Evolutionary conservation across 2,888 invertebrate species (phyloP), one percentile per base, ranked within the genome.

Genomic region (Syrista parreyssii): DNA sequence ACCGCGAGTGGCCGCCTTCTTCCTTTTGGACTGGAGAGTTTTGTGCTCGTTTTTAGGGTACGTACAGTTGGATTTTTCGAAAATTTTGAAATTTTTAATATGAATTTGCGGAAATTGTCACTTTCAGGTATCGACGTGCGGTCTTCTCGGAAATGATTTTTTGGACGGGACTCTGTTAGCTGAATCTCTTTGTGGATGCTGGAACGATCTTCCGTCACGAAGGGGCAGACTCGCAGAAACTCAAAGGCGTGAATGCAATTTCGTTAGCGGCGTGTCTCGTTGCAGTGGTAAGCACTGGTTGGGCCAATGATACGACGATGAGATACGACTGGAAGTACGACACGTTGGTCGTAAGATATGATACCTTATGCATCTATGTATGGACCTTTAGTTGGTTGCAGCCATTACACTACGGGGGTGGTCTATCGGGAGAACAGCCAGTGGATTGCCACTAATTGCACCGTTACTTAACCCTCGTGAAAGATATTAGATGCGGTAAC

Each of bases 241-340:
- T 4, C 23, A 55, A 55, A 35, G 74, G 36, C 74, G 74, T 33
- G 74, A 73, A 69, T 68, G 75, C 68, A 74, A 40, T 82, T 75
- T 80, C 77, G 75, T 68, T 72, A 55, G 71, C 68, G 76, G 69
- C 71, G 74, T 75, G 77, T 76, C 71, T 55, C 76, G 30, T 32
- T 12, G 69, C 35, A 55, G 23, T 9, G 23, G 6, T 34, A 12
- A 15, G 30, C 36, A 55, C 74, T 35, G 74, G 34, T 74, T 69
- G 76, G 68, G 74, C 81, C 78, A 80, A 82, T 84, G 85, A 83
- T 84, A 85, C 84, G 74, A 77, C 80, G 78, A 88, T 87, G 87
- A 88, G 85, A 88, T 87, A 87, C 84, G 88, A 86, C 84, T 80
- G 23, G 75, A 83, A 81, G 84, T 82, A 80, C 81, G 83, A 83